These are phyloP conservation scores for Danaus chrysippus DNA, from an alignment of 2,888 invertebrate genomes.

Conservation along the genomic window DNA sequence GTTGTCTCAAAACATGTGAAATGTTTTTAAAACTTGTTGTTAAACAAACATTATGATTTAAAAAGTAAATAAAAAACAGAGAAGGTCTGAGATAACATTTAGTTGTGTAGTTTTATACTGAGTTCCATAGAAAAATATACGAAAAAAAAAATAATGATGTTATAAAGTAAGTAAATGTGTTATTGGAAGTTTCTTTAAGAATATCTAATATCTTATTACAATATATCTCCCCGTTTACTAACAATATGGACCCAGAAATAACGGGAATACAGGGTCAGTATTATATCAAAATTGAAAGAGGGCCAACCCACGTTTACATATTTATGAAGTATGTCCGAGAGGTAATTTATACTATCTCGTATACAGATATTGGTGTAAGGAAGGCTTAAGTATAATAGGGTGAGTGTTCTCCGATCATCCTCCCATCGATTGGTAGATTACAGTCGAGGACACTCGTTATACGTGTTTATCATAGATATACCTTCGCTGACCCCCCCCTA, in stretches of 20 bases:
- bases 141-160: neutral
- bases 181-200: constrained; percentile 5
- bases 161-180: constrained; percentile 1
- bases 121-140: neutral
- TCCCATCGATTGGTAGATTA: constrained; percentile 29
- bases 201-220: constrained; percentile 7
- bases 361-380: constrained; percentile 31
- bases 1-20: too few species aligned
- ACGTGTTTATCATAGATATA: neutral
- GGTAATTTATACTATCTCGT: constrained; percentile 40
- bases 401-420: constrained; percentile 15
- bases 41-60: too few species aligned
- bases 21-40: too few species aligned
- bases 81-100: too few species aligned
- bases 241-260: constrained; percentile 10
- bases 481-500: neutral
- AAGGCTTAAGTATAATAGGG: constrained; percentile 32
- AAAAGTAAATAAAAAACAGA: too few species aligned
- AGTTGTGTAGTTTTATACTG: too few species aligned
- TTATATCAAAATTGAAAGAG: constrained; percentile 32
- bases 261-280: constrained; percentile 24
- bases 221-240: neutral
- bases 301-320: constrained; percentile 36
- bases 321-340: constrained; percentile 39
- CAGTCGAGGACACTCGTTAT: constrained; percentile 7